Evolutionary conservation across 1,140 invertebrate species (phyloP).

Genomic region (Nylanderia fulva): DNA sequence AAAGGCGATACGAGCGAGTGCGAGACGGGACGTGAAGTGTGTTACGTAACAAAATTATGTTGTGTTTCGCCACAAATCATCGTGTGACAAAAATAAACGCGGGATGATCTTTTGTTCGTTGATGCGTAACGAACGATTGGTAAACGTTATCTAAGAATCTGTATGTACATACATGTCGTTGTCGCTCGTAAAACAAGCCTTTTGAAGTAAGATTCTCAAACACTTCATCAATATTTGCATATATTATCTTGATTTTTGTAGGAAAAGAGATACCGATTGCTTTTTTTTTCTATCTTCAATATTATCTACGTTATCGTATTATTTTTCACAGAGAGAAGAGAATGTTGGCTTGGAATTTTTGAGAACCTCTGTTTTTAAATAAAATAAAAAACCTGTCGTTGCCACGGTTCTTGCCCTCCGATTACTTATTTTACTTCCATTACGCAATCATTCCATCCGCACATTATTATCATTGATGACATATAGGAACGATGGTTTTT

Average conservation of each 20-base stretch:
- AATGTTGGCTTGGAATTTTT: not conserved
- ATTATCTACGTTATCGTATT: not conserved
- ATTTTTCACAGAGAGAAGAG: not conserved
- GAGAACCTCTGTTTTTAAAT: not conserved
- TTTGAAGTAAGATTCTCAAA: slow-evolving; percentile 2
- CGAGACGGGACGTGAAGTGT: slow-evolving; percentile 26
- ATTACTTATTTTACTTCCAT: slow-evolving; percentile 42
- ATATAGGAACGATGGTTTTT: slow-evolving; percentile 7
- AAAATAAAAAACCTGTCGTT: not conserved
- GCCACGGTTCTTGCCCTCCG: slow-evolving; percentile 1
- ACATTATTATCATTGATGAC: slow-evolving; percentile 28
- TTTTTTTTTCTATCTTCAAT: not conserved
- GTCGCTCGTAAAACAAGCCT: slow-evolving; percentile 34
- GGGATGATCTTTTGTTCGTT: slow-evolving; percentile 68
- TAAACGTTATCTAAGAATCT: slow-evolving; percentile 45
- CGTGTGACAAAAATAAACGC: slow-evolving; percentile 66
- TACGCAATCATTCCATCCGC: slow-evolving; percentile 20
- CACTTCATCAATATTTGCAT: not conserved
- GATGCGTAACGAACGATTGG: slow-evolving; percentile 61
- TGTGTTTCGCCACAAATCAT: slow-evolving; percentile 20
- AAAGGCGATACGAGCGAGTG: not conserved
- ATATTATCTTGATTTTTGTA: not conserved
- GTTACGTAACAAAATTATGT: slow-evolving; percentile 39
- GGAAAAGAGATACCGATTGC: not conserved
- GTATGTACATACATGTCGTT: not conserved